Evolutionary conservation across 2,888 invertebrate genomes (phyloP).

Genomic region (Smittia sp.): DNA sequence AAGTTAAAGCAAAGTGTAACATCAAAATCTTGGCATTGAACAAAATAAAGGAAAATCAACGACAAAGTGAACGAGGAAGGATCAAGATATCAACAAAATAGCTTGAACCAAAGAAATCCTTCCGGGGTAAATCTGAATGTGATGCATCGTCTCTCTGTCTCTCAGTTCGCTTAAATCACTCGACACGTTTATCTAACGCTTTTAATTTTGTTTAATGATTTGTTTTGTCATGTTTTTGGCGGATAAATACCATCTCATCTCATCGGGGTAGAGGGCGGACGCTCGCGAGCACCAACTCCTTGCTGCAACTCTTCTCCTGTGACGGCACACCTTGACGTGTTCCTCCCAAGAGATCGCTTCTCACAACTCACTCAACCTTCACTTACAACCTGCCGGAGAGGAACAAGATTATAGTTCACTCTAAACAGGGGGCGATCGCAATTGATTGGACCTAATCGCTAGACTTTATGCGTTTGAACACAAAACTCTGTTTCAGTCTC

Average conservation of each 20-base stretch:
- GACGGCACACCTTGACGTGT: conserved; percentile 3
- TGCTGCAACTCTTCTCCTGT: conserved; percentile 15
- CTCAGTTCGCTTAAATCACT: conserved; percentile 15
- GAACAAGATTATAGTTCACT: conserved; percentile 56
- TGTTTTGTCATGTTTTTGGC: conserved; percentile 43
- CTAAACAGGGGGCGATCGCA: conserved; percentile 52
- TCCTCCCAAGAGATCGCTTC: conserved; percentile 17
- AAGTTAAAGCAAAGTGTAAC: background rate
- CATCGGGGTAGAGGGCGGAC: conserved; percentile 2
- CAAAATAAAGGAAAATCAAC: background rate
- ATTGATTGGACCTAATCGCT: conserved; percentile 11
- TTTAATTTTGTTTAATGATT: conserved; percentile 39
- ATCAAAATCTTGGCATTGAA: background rate
- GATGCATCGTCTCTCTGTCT: background rate
- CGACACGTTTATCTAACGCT: conserved; percentile 37
- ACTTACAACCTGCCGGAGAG: conserved; percentile 54
- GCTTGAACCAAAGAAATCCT: background rate
- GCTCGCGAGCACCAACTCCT: conserved; percentile 1
- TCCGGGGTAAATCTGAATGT: background rate
- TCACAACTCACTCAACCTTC: conserved; percentile 32
- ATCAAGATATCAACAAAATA: background rate
- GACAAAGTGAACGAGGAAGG: background rate
- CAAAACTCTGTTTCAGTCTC: background rate
- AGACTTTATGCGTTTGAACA: background rate
- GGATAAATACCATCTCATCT: conserved; percentile 47